Evolutionary conservation across 1,140 invertebrate species (phyloP).

Genomic region (Pinna nobilis): DNA sequence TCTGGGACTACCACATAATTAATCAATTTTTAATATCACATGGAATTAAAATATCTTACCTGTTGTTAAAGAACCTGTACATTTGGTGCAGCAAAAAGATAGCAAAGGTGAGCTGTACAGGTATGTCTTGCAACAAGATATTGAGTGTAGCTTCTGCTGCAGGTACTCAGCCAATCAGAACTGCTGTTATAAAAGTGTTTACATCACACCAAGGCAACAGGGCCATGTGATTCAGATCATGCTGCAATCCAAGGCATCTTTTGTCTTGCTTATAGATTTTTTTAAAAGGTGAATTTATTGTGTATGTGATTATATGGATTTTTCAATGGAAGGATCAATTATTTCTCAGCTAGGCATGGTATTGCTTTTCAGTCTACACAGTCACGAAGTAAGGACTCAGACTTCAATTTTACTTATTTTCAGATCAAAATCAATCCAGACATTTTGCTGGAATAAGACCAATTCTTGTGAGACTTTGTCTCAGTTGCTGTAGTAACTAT

Average conservation of each 20-base stretch:
- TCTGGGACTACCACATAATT: neutral
- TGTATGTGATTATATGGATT: slow-evolving; percentile 6
- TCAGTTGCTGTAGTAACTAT: slow-evolving; percentile 1
- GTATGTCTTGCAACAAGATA: neutral
- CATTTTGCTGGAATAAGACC: neutral
- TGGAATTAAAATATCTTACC: slow-evolving; percentile 1
- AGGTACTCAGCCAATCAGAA: slow-evolving; percentile 16
- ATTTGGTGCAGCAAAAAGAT: neutral
- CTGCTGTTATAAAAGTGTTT: slow-evolving; percentile 20
- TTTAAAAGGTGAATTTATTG: slow-evolving; percentile 14
- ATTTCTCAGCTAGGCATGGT: neutral
- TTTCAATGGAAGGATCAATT: slow-evolving; percentile 17
- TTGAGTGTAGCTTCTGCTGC: neutral
- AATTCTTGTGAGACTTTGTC: neutral
- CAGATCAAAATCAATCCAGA: neutral
- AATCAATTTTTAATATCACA: neutral
- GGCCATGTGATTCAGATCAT: slow-evolving; percentile 26
- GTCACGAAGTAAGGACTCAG: slow-evolving; percentile 7
- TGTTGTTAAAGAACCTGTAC: slow-evolving; percentile 2
- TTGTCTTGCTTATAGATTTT: slow-evolving; percentile 23
- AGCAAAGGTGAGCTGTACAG: too few species aligned
- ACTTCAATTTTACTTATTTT: neutral
- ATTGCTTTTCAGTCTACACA: neutral
- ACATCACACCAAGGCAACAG: slow-evolving; percentile 22
- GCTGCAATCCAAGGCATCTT: neutral